phyloP scores from a whole-genome alignment of 2,113 vertebrate genomes.

The Cyprichromis sp. region DNA sequence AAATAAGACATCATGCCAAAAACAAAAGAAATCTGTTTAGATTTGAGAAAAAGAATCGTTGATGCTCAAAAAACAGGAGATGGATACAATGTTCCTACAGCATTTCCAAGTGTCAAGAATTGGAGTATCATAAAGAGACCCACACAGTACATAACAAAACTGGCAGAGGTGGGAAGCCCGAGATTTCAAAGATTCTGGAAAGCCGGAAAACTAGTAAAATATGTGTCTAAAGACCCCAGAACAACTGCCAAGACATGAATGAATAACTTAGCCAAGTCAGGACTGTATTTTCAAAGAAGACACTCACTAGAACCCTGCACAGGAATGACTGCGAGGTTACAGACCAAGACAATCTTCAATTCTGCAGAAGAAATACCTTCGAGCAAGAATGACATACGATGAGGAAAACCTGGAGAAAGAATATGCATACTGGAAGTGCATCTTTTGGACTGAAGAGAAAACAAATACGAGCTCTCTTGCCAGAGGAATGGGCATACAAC shows the following conservation, averaged over 20 bases:
- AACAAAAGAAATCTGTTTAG: not conserved
- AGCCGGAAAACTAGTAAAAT: not conserved
- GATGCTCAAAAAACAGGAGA: not conserved
- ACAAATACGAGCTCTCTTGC: not conserved
- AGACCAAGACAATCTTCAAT: not conserved
- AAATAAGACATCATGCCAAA: not conserved
- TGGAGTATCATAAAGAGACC: not conserved
- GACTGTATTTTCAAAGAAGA: not conserved
- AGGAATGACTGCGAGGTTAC: not conserved
- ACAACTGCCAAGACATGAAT: not conserved
- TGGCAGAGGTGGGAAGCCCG: not conserved
- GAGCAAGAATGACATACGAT: not conserved
- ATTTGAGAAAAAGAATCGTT: not conserved
- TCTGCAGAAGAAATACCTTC: not conserved
- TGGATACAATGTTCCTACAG: not conserved
- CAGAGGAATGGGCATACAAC: not conserved
- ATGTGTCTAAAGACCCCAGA: not conserved
- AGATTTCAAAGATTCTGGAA: not conserved
- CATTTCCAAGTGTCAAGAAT: not conserved
- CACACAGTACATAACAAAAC: not conserved
- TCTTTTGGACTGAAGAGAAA: not conserved
- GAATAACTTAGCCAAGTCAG: not conserved
- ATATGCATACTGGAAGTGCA: not conserved
- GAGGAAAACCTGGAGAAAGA: not conserved
- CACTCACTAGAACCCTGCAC: not conserved